Conservation (phyloP, 2,797 vertebrate species). For the Acanthurus tractus region DNA sequence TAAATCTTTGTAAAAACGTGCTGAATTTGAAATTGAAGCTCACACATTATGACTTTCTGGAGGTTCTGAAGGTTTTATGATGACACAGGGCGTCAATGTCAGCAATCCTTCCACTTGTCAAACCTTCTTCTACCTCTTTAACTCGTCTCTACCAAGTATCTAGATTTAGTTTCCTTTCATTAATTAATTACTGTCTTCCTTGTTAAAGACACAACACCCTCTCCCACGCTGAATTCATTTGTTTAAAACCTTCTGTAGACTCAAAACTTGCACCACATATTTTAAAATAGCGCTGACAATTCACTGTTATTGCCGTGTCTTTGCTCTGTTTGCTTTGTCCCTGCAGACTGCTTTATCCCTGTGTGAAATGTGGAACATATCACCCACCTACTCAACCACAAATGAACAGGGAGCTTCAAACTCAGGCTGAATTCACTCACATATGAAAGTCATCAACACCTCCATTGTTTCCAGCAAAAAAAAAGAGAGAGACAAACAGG, state of each 20-base stretch:
- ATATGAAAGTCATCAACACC: constrained; percentile 35
- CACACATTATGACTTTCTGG: neutral
- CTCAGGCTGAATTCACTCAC: constrained; percentile 24
- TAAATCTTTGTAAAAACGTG: neutral
- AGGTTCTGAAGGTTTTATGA: neutral
- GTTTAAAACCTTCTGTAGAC: constrained; percentile 14
- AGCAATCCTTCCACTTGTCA: neutral
- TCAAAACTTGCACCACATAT: neutral
- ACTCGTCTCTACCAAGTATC: neutral
- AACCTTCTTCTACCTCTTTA: neutral
- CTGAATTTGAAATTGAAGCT: neutral
- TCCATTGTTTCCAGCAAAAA: constrained; percentile 28
- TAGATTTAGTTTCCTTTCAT: neutral
- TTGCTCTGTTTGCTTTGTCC: constrained; percentile 46
- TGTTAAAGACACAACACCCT: constrained; percentile 2
- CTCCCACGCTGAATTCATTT: neutral
- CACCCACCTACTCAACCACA: constrained; percentile 65
- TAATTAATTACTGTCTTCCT: neutral
- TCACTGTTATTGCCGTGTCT: constrained; percentile 54
- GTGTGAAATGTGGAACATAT: constrained; percentile 50
- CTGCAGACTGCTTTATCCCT: constrained; percentile 45
- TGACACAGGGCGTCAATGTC: neutral
- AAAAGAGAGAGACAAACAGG: constrained; percentile 10
- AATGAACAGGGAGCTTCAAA: constrained; percentile 37
- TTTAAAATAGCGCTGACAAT: constrained; percentile 34